Evolutionary conservation across 2,113 vertebrate genomes (phyloP).

Genomic region (Otis tarda): DNA sequence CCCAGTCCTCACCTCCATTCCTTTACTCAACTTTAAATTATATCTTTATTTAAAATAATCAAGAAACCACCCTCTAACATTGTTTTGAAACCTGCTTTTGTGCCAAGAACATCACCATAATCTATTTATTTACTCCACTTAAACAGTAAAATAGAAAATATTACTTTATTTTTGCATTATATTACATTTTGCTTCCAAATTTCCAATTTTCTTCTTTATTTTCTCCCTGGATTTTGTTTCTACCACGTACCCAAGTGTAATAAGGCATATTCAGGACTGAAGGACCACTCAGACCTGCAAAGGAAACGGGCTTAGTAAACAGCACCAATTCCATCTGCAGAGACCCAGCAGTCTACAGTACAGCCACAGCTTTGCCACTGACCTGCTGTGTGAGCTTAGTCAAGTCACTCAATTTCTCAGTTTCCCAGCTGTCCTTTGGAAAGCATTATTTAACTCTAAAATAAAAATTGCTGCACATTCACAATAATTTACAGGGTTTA

Average conservation of each 20-base stretch:
- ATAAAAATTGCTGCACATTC: background rate
- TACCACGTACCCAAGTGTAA: background rate
- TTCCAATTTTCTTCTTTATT: background rate
- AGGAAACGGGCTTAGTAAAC: background rate
- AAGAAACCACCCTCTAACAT: background rate
- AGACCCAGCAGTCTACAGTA: background rate
- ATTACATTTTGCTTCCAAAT: background rate
- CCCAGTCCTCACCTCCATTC: background rate
- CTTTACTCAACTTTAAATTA: background rate
- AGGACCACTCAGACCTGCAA: background rate
- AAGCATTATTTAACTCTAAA: background rate
- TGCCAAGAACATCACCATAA: background rate
- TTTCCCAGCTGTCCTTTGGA: background rate
- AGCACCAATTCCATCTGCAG: background rate
- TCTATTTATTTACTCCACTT: background rate
- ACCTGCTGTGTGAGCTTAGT: background rate
- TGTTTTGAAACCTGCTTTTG: background rate
- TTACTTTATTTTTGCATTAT: background rate
- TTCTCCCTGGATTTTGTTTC: background rate
- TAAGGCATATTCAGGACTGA: background rate
- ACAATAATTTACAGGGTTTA: background rate
- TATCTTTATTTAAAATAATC: background rate
- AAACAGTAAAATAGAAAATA: background rate
- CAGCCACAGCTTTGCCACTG: background rate
- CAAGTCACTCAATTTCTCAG: background rate